These are phyloP conservation scores for Drosophila koepferae DNA, from an alignment of 2,888 invertebrate species.

Conservation along the genomic window DNA sequence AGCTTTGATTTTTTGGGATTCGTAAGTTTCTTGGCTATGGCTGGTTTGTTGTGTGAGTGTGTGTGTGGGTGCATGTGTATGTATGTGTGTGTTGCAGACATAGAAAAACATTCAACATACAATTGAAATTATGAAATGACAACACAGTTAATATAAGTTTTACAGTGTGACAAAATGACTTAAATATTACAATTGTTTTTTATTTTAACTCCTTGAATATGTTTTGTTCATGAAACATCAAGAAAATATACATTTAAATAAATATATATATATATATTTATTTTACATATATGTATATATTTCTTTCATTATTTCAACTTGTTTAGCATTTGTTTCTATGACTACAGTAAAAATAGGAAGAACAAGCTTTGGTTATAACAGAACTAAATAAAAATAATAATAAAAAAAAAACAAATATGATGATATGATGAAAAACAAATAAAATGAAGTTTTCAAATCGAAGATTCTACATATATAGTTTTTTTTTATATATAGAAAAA, in stretches of 20 bases:
- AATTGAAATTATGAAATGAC: conserved; percentile 28
- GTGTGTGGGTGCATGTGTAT: background rate
- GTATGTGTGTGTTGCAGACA: conserved; percentile 26
- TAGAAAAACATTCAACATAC: conserved; percentile 44
- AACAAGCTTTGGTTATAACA: conserved; percentile 76
- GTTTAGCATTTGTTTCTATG: conserved; percentile 30
- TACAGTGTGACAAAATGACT: conserved; percentile 22
- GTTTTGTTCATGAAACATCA: conserved; percentile 35
- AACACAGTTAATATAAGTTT: conserved; percentile 29
- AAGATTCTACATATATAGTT: background rate
- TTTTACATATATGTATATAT: conserved; percentile 3
- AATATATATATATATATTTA: conserved; percentile 5
- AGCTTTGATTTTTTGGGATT: conserved; percentile 30
- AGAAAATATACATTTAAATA: conserved; percentile 20
- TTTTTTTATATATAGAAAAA: conserved; percentile 20
- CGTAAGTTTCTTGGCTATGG: conserved; percentile 26
- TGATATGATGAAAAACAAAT: conserved; percentile 8
- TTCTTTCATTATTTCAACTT: conserved; percentile 20
- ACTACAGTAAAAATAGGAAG: conserved; percentile 63
- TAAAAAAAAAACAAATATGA: conserved; percentile 17
- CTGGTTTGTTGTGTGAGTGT: conserved; percentile 21
- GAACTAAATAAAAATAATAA: conserved; percentile 35
- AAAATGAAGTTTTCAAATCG: conserved; percentile 5
- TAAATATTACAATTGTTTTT: conserved; percentile 20
- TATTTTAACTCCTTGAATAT: conserved; percentile 5